These are phyloP conservation scores for Phasia obesa DNA, from an alignment of 2,888 invertebrate genomes.

Conservation along the genomic window DNA sequence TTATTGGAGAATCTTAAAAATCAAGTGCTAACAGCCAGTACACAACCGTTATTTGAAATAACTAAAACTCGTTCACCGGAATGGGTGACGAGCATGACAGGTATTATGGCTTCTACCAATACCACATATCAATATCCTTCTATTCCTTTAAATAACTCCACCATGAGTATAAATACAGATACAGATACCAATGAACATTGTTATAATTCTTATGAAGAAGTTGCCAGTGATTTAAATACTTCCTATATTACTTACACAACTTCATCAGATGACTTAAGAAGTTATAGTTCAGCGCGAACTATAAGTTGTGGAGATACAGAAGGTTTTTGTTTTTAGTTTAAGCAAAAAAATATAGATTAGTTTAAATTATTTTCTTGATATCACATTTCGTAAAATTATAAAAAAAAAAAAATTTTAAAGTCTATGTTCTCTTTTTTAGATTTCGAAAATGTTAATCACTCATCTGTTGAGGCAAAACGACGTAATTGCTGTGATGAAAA, in stretches of 20 bases:
- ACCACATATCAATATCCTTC: conserved; percentile 75
- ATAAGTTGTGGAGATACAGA: conserved; percentile 73
- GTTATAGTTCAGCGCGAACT: conserved; percentile 63
- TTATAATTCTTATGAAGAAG: conserved; percentile 62
- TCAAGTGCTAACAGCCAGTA: conserved; percentile 85
- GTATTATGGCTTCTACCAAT: conserved; percentile 76
- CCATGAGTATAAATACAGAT: conserved; percentile 55
- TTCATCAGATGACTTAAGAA: conserved; percentile 63
- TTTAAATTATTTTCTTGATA: neutral
- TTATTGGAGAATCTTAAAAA: conserved; percentile 82
- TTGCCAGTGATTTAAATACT: conserved; percentile 63
- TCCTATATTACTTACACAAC: conserved; percentile 55
- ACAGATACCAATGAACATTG: conserved; percentile 53
- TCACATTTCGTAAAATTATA: neutral
- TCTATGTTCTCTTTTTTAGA: conserved; percentile 68
- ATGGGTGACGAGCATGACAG: conserved; percentile 85
- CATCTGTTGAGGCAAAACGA: conserved; percentile 68
- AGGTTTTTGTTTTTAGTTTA: conserved; percentile 71
- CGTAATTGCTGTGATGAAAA: conserved; percentile 82
- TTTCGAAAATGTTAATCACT: conserved; percentile 76
- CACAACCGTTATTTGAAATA: conserved; percentile 93
- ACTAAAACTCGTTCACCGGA: conserved; percentile 89
- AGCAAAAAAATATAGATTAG: conserved; percentile 11
- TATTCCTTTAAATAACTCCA: conserved; percentile 73
- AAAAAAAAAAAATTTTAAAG: neutral